Evolutionary conservation across 2,797 vertebrate genomes (phyloP), one percentile per base, ranked within the genome.

Genomic region (Atherinosoma microstoma): DNA sequence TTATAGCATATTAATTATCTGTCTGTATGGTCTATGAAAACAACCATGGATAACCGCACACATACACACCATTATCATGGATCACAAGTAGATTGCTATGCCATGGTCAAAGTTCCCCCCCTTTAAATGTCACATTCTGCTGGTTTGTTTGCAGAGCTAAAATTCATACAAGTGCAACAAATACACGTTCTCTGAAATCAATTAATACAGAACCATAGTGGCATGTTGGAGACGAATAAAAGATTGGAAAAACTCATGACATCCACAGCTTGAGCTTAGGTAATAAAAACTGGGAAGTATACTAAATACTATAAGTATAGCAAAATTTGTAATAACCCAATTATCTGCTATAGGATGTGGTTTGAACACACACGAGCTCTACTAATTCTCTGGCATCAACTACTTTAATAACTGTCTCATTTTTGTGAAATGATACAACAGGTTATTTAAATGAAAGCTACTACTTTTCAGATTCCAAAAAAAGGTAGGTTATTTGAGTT

Each of bases 1-100:
- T 70, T 86, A 86, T 80, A 84, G 30, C 29, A 42, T 70, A 64
- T 79, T 73, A 87, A 83, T 71, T 76, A 74, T 89, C 71, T 67
- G 67, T 71, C 61, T 81, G 67, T 66, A 75, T 53, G 74, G 42
- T 67, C 58, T 67, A 80, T 82, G 78, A 83, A 30, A 66, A 67
- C 27, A 42, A 51, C 35, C 29, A 75, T 63, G 40, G 1, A 72
- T 72, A 79, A 47, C 42, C 57, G 30, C 70, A 20, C 67, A 27
- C 18, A 61, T 49, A 49, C 56, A 57, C 13, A 61, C 5, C 47
- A 27, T 45, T n/a, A 73, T 59, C 62, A 76, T 47, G 45, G 40
- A 75, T 75, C 42, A 64, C 16, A n/a, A 59, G 62, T 45, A 59
- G 54, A 71, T 30, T 11, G 49, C 13, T 67, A 9, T 49, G 64